phyloP scores from a whole-genome alignment of 2,797 vertebrate species.

The Simalia tracyae region DNA sequence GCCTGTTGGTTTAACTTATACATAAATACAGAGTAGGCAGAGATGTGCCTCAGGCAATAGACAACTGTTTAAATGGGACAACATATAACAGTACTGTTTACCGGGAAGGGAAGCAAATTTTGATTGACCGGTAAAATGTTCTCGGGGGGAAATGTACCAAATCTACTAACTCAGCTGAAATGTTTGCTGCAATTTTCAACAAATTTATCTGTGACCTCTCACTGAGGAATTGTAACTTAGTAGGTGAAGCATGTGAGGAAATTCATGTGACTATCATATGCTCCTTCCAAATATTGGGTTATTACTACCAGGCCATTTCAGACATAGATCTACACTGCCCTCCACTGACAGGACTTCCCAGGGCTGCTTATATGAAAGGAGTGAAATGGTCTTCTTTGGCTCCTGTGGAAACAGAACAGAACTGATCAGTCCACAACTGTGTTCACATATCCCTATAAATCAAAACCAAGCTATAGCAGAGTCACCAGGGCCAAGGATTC shows the following conservation, averaged over 20 bases:
- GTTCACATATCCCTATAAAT: not conserved
- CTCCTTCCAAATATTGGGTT: not conserved
- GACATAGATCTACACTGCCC: not conserved
- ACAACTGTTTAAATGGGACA: conserved; percentile 50
- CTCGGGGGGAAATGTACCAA: conserved; percentile 42
- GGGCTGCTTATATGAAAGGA: not conserved
- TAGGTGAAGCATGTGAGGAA: not conserved
- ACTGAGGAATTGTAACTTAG: conserved; percentile 19
- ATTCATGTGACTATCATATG: conserved; percentile 11
- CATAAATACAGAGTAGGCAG: conserved; percentile 50
- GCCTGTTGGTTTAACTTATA: conserved; percentile 62
- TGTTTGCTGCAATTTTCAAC: conserved; percentile 35
- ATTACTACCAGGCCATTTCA: not conserved
- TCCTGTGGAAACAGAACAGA: not conserved
- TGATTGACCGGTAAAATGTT: conserved; percentile 42
- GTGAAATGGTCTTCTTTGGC: not conserved
- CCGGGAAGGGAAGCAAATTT: conserved; percentile 25
- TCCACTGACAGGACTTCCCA: not conserved
- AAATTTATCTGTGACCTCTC: conserved; percentile 34
- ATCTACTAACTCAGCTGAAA: conserved; percentile 49
- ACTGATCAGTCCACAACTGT: not conserved
- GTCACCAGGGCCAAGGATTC: not conserved
- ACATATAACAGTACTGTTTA: conserved; percentile 41
- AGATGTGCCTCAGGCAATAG: conserved; percentile 46
- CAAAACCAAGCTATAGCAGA: not conserved